Conservation (phyloP, 92 coral and sea anemone genomes). For the Umimayanthus chanpuru region DNA sequence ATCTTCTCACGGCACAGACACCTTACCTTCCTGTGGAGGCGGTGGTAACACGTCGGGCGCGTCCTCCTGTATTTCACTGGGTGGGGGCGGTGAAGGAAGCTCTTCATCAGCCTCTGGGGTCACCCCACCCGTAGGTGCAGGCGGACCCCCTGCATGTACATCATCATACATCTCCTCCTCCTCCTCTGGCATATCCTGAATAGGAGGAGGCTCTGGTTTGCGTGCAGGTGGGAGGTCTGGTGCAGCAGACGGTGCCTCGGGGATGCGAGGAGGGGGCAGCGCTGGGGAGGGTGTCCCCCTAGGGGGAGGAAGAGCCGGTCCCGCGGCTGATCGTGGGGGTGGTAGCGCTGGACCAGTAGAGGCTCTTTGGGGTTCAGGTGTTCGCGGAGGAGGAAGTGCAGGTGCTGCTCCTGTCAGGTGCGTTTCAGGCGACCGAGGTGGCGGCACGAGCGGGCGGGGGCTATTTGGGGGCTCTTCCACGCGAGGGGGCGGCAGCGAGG, state of each 20-base stretch:
- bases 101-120: background rate
- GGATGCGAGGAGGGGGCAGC: slow-evolving; percentile 11
- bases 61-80: slow-evolving; percentile 1
- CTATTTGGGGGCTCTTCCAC: slow-evolving; percentile 28
- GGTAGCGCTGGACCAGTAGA: slow-evolving; percentile 37
- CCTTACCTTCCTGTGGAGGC: slow-evolving; percentile 26
- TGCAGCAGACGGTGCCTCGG: background rate
- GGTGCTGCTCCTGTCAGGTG: slow-evolving; percentile 22
- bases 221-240: slow-evolving; percentile 16
- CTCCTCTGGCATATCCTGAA: slow-evolving; percentile 27
- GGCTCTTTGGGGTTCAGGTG: slow-evolving; percentile 20
- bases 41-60: background rate
- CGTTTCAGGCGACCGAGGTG: slow-evolving; percentile 31
- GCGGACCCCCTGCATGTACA: background rate
- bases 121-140: slow-evolving; percentile 2
- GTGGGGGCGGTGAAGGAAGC: slow-evolving; percentile 12
- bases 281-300: background rate
- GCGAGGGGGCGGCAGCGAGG: slow-evolving; percentile 32
- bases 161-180: slow-evolving; percentile 66
- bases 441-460: background rate
- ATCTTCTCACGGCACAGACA: background rate
- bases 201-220: slow-evolving; percentile 1
- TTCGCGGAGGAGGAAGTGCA: slow-evolving; percentile 37
- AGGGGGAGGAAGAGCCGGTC: slow-evolving; percentile 32
- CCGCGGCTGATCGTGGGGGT: slow-evolving; percentile 17